phyloP scores from a whole-genome alignment of 2,113 vertebrate genomes.

The Pseudopodoces humilis region DNA sequence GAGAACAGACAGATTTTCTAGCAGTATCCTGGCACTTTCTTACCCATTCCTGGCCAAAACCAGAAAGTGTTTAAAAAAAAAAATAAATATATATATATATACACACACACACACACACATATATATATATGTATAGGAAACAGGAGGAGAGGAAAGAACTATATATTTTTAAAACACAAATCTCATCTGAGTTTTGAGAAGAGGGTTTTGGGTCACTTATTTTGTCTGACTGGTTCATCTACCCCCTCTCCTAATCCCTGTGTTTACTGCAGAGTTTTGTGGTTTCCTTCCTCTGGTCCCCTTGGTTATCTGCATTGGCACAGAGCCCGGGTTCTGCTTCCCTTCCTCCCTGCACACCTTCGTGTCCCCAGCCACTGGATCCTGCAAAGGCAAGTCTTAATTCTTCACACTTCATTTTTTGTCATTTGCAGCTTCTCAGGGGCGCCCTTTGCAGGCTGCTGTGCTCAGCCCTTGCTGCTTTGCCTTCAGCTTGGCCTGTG shows the following conservation, averaged over 20 bases:
- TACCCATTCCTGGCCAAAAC: not conserved
- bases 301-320: slow-evolving; percentile 24
- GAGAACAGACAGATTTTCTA: slow-evolving; percentile 46
- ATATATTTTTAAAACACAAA: slow-evolving; percentile 19
- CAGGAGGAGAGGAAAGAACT: not conserved
- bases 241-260: slow-evolving; percentile 1
- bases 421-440: not conserved
- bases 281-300: slow-evolving; percentile 32
- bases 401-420: not conserved
- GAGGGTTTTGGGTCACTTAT: slow-evolving; percentile 8
- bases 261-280: slow-evolving; percentile 42
- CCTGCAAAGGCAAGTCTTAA: not conserved
- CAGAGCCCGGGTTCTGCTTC: not conserved
- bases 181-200: not conserved
- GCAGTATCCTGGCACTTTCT: slow-evolving; percentile 26
- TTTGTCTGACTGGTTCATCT: slow-evolving; percentile 9
- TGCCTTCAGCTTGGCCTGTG: not conserved
- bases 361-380: not conserved
- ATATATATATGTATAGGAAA: not conserved
- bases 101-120: no score
- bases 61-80: slow-evolving; percentile 9
- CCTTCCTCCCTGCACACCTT: not conserved
- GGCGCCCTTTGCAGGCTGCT: not conserved
- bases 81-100: not conserved
- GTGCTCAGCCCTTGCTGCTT: not conserved